These are phyloP conservation scores for Spatula clypeata DNA, from an alignment of 2,797 vertebrate species.

Conservation along the genomic window DNA sequence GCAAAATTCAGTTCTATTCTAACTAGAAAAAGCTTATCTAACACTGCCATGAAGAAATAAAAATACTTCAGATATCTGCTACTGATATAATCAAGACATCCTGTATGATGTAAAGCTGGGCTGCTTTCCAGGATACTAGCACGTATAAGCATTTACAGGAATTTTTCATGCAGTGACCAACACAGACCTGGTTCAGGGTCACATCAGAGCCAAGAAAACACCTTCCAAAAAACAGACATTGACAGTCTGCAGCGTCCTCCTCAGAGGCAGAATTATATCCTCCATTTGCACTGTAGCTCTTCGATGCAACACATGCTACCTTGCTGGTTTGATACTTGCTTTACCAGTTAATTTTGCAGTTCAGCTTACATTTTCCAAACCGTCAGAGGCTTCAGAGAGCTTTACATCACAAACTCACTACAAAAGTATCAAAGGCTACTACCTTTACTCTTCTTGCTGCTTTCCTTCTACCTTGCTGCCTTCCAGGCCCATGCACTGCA, in stretches of 20 bases:
- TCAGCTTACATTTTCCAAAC: neutral
- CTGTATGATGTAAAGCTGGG: neutral
- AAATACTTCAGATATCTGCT: neutral
- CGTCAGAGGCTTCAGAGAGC: fast-evolving
- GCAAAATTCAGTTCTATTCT: neutral
- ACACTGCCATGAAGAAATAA: neutral
- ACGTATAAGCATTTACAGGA: neutral
- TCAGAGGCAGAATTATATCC: neutral
- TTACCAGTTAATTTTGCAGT: neutral
- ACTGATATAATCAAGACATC: neutral
- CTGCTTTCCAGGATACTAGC: neutral
- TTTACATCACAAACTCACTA: neutral
- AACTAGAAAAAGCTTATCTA: neutral
- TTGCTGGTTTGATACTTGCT: neutral
- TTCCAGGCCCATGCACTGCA: neutral
- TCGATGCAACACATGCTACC: neutral
- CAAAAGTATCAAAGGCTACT: neutral
- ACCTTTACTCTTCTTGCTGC: neutral
- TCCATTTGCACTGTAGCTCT: neutral
- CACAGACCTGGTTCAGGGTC: neutral
- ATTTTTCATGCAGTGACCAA: neutral
- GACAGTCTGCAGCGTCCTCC: neutral
- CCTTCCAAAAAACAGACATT: fast-evolving
- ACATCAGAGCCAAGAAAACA: neutral
- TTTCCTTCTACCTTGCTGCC: neutral